These are phyloP conservation scores for Penaeus japonicus DNA, from an alignment of 1,140 invertebrate species.

Conservation along the genomic window DNA sequence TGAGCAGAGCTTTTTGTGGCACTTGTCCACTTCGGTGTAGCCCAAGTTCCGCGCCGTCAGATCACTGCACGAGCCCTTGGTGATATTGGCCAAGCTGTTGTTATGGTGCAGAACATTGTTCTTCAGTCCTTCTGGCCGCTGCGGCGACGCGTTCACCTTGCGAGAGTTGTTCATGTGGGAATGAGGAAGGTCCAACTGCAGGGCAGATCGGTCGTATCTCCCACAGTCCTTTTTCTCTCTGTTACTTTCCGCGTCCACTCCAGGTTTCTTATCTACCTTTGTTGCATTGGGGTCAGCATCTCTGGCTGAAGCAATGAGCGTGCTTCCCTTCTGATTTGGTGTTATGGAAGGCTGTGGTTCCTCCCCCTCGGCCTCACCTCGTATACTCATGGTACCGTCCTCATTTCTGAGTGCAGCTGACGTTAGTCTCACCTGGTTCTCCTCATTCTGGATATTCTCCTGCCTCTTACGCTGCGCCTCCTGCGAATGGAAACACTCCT, in stretches of 20 bases:
- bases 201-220: conserved; percentile 16
- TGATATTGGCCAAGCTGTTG: conserved; percentile 29
- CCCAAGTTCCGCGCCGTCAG: conserved; percentile 53
- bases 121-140: conserved; percentile 38
- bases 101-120: conserved; percentile 35
- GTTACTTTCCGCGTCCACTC: neutral
- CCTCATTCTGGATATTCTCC: neutral
- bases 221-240: neutral
- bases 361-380: conserved; percentile 6
- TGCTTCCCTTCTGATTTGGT: neutral
- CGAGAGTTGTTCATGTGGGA: conserved; percentile 49
- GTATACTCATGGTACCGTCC: neutral
- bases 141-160: conserved; percentile 41
- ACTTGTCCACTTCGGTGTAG: conserved; percentile 57
- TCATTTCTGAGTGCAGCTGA: neutral
- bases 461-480: neutral
- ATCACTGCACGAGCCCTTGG: conserved; percentile 44
- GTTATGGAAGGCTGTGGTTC: neutral
- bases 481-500: neutral
- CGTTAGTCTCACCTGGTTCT: neutral
- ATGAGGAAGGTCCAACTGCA: conserved; percentile 27
- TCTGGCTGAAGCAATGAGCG: neutral
- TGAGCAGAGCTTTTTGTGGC: conserved; percentile 48
- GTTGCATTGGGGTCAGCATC: no score
- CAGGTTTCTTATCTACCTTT: no score